Evolutionary conservation across 2,797 vertebrate species (phyloP), one percentile per base, ranked within the genome.

Genomic region (Phalloptychus januarius): DNA sequence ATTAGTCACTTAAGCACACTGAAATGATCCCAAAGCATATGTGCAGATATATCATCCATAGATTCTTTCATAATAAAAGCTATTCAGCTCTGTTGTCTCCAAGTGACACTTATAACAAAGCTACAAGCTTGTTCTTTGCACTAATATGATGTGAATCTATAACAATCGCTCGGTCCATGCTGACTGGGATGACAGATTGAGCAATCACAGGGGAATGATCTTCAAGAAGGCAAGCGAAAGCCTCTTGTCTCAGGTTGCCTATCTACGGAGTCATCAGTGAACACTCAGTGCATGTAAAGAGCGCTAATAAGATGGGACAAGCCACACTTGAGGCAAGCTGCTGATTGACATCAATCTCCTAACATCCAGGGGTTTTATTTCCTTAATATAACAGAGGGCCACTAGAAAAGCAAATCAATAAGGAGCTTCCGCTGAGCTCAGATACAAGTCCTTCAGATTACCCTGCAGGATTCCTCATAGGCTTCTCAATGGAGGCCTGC

Each of bases 321-420:
- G 91, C 81, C 79, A 85, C 89, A 92, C 91, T 92, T 69, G 84
- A 94, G 92, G 86, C 83, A 38, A 84, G 88, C 85, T 75, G 82
- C 93, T 94, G 92, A 91, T 93, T 94, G 93, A 91, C 94, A 93
- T 93, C 93, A 94, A 92, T 93, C 93, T 93, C 84, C 86, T 93
- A 86, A 94, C 91, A 94, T 93, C 92, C 90, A 92, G 80, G 85
- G 86, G 87, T 81, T 94, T 95, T 93, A 92, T 94, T 93, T 94
- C 88, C 93, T 89, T 94, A 94, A 94, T 94, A 95, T 94, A 93
- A 92, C 86, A 80, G 82, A 91, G 88, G 91, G 88, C 84, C 84
- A 85, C 86, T 91, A 89, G 91, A 94, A 89, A 92, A 92, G 91
- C 86, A 87, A 94, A 95, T 95, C 94, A 94, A 94, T 94, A 90